Evolutionary conservation across 2,888 invertebrate species (phyloP).

Genomic region (Patella depressa): DNA sequence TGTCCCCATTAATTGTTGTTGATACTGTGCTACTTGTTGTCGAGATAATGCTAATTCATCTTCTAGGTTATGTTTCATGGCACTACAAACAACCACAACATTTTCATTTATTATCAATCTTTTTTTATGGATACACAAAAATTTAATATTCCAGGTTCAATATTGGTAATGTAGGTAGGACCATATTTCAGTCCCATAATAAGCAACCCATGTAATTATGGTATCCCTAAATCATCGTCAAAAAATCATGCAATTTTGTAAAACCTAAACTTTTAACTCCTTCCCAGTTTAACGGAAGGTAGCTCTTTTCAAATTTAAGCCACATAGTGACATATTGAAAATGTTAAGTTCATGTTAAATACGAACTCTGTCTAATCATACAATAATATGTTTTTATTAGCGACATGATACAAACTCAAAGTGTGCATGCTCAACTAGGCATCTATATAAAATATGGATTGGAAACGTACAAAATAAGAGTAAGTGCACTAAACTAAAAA

Average conservation of each 20-base stretch:
- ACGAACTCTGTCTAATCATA: not conserved
- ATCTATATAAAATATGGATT: not conserved
- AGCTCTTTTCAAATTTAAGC: too few relatives aligned
- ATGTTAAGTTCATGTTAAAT: not conserved
- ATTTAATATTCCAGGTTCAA: not conserved
- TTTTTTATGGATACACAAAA: not conserved
- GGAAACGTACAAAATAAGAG: too few relatives aligned
- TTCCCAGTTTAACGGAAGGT: too few relatives aligned
- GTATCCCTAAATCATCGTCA: too few relatives aligned
- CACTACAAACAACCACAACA: slow-evolving; percentile 26
- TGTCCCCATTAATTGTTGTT: slow-evolving; percentile 42
- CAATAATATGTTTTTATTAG: too few relatives aligned
- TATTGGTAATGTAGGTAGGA: too few relatives aligned
- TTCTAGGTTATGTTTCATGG: slow-evolving; percentile 41
- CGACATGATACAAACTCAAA: not conserved
- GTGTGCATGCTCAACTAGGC: not conserved
- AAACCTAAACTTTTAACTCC: too few relatives aligned
- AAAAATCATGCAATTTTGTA: too few relatives aligned
- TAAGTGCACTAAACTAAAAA: too few relatives aligned
- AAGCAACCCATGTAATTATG: too few relatives aligned
- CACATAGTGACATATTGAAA: too few relatives aligned
- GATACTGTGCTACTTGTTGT: slow-evolving; percentile 43
- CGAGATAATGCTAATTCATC: slow-evolving; percentile 43
- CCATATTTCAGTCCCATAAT: too few relatives aligned
- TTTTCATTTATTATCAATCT: not conserved